Evolutionary conservation across 2,888 invertebrate species (phyloP), one percentile per base, ranked within the genome.

Genomic region (Lasioglossum leucozonium): DNA sequence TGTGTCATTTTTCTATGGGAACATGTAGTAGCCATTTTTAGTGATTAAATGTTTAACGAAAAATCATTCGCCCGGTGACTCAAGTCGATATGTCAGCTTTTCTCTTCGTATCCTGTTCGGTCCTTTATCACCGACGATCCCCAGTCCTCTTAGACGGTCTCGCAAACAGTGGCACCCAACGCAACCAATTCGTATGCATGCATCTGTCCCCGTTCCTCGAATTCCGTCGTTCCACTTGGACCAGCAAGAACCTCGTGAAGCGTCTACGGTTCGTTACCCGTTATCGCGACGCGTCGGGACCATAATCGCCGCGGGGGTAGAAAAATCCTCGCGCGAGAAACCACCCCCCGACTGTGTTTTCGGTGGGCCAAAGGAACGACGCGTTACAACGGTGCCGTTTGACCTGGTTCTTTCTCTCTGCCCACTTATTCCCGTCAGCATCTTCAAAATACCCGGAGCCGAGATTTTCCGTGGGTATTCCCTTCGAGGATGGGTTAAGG

Each of bases 391-490:
- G 84, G 81, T 67, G 67, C 65, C 79, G 82, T 84, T 84, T 86
- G 82, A 82, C 86, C 89, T 73, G 84, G 71, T 87, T 89, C 51
- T 58, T 11, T 55, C 67, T n/a, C n/a, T 58, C 67, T 58, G 84
- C 26, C 65, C 77, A 62, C 80, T 89, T 82, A 80, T 83, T 55
- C 34, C 26, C 72, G 85, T 77, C 85, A 74, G 65, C 72, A 67
- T 72, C 77, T 55, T 72, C 37, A 62, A 78, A 74, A 88, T 82
- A 87, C 77, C 78, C 75, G 77, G 58, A 47, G 18, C 30, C 80
- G 75, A 82, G 82, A 84, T 86, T 86, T 88, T 72, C 62, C 37
- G 30, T 16, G 77, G 26, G 72, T 44, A 30, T 69, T 84, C 26
- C 80, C 40, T 22, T 47, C 37, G 37, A 13, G 22, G 55, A 47